These are phyloP conservation scores for Drosophila heteroneura DNA, from an alignment of 2,888 invertebrate species.

Conservation along the genomic window DNA sequence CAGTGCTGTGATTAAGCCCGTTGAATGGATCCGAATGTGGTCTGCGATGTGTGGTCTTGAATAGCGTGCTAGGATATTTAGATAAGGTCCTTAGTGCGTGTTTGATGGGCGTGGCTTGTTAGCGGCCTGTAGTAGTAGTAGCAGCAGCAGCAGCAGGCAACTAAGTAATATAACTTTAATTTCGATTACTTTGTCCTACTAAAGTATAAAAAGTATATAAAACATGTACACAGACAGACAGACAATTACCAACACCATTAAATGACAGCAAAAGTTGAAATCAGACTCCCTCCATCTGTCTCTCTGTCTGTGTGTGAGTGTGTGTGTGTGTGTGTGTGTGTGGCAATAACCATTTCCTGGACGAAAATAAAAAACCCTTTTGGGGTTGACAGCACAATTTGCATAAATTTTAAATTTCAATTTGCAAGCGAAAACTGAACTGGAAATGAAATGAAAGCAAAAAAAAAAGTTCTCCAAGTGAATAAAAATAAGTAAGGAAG, in stretches of 20 bases:
- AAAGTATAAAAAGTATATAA: not conserved
- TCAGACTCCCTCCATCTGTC: slow-evolving; percentile 3
- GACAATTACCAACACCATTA: slow-evolving; percentile 71
- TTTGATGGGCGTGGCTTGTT: slow-evolving; percentile 63
- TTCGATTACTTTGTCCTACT: slow-evolving; percentile 69
- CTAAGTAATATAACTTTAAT: slow-evolving; percentile 55
- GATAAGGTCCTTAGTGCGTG: slow-evolving; percentile 47
- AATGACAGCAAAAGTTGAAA: slow-evolving; percentile 56
- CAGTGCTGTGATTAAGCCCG: slow-evolving; percentile 68
- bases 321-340: slow-evolving; percentile 27
- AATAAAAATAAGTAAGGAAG: slow-evolving; percentile 15
- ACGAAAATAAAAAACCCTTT: slow-evolving; percentile 56
- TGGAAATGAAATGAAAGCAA: slow-evolving; percentile 54
- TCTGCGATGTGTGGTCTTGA: slow-evolving; percentile 59
- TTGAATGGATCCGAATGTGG: slow-evolving; percentile 26
- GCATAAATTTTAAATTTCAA: slow-evolving; percentile 81
- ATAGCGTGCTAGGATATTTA: slow-evolving; percentile 62
- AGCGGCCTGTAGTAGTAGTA: slow-evolving; percentile 46
- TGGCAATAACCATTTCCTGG: slow-evolving; percentile 65
- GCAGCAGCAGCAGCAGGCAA: not conserved
- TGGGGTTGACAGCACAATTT: slow-evolving; percentile 75
- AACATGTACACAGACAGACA: slow-evolving; percentile 3
- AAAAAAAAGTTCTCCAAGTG: slow-evolving; percentile 30
- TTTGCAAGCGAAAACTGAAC: slow-evolving; percentile 66
- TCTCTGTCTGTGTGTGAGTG: not conserved